Conservation (phyloP, 2,113 vertebrate genomes). For the Recurvirostra avosetta region DNA sequence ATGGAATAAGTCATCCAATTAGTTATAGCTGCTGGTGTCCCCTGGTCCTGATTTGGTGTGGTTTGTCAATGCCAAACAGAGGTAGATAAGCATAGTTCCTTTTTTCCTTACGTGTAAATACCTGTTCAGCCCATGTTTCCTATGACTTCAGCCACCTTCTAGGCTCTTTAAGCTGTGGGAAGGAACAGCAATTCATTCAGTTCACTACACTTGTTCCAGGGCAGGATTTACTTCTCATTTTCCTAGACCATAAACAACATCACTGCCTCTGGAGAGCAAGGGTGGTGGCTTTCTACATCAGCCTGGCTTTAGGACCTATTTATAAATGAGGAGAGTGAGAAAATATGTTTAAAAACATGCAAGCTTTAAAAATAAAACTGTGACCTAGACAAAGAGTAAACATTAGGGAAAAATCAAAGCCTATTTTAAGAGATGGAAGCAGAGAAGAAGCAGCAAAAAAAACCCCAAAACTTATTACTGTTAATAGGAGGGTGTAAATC, state of each 20-base stretch:
- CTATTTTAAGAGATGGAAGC: not conserved
- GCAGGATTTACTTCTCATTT: not conserved
- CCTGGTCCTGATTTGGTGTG: not conserved
- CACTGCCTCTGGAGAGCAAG: not conserved
- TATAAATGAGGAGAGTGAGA: slow-evolving; percentile 27
- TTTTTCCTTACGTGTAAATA: not conserved
- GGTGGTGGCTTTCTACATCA: not conserved
- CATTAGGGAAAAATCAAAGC: not conserved
- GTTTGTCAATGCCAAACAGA: not conserved
- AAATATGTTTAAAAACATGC: slow-evolving; percentile 27
- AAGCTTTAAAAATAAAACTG: slow-evolving; percentile 44
- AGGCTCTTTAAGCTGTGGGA: not conserved
- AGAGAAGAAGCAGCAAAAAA: not conserved
- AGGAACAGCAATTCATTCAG: not conserved
- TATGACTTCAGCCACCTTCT: not conserved
- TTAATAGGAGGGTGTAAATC: not conserved
- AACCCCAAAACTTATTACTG: not conserved
- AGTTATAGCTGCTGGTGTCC: not conserved
- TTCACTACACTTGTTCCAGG: not conserved
- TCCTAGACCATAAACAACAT: not conserved
- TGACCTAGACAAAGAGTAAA: slow-evolving; percentile 41
- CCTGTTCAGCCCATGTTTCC: not conserved
- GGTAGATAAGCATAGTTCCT: not conserved
- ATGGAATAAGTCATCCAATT: not conserved
- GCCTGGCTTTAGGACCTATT: not conserved